A percentile compares a stretch with the other conserved stretches of the same genome.
These are phyloP conservation scores for Urosaurus nigricauda DNA, from an alignment of 2,797 vertebrate genomes.

Conservation along the genomic window DNA sequence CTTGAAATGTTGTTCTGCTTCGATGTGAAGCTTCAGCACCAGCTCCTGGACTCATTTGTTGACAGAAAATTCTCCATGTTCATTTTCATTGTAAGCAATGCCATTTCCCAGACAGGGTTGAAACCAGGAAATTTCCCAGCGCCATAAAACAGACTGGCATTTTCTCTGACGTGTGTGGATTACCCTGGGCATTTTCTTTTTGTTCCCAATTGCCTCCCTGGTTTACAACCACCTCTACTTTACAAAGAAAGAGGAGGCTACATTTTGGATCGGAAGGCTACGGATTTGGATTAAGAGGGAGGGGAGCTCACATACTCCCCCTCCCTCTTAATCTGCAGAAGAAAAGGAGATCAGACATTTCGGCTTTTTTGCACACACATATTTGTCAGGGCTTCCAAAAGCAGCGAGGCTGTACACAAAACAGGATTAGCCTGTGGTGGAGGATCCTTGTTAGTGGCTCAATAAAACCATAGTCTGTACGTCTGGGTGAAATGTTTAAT, in stretches of 20 bases:
- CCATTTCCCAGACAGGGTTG: background rate
- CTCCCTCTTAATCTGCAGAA: background rate
- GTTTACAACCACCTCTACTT: background rate
- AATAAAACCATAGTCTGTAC: background rate
- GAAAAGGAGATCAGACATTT: background rate
- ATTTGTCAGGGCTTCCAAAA: background rate
- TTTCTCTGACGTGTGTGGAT: background rate
- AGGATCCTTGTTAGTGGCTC: background rate
- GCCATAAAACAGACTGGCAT: background rate
- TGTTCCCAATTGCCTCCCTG: background rate
- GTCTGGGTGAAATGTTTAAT: background rate
- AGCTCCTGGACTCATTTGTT: background rate
- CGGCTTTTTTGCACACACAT: background rate
- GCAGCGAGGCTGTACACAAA: background rate
- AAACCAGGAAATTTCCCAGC: background rate
- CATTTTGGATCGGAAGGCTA: background rate
- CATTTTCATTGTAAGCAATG: background rate
- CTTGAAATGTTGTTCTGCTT: background rate
- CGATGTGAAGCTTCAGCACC: background rate
- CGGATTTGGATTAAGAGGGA: too few species aligned
- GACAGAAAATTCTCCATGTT: background rate
- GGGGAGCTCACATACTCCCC: background rate
- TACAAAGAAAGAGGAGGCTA: background rate
- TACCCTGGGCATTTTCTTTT: background rate
- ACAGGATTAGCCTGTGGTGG: background rate